Evolutionary conservation across 2,797 vertebrate genomes (phyloP), one percentile per base, ranked within the genome.

Genomic region (Microchirus variegatus): DNA sequence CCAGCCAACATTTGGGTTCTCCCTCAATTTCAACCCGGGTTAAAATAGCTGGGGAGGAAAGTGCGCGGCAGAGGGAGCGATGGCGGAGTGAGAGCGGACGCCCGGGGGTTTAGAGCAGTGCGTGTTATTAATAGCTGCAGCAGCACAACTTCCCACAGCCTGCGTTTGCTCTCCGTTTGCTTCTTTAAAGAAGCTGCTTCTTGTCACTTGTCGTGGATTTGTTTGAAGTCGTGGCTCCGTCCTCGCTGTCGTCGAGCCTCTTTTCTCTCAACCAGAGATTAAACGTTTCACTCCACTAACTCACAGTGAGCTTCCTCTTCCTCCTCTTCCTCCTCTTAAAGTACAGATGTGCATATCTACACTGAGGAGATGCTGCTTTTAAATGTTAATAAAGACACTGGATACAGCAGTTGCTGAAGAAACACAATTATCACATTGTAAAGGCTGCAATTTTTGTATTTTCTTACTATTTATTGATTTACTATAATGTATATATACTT

Each of bases 121-220:
- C 94, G 90, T 93, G 92, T 94, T 95, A 94, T 95, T 94, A 96
- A 95, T 95, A 96, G 93, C 94, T 94, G 62, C 62, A 93, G 62
- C 62, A 93, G 93, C 93, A 94, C 59, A 74, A 94, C 93, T 93
- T 94, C 90, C 91, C 92, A 93, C 90, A 42, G 62, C 91, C 92
- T 89, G 92, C 8, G 13, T 42, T 10, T 85, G 91, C 85, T 51
- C 53, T 42, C 16, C 26, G 26, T n/a, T n/a, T n/a, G n/a, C n/a
- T n/a, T n/a, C n/a, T n/a, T n/a, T 87, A 95, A 96, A 95, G 5
- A 22, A 22, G 93, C 94, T 93, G 91, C 89, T 87, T 91, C 92
- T 90, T 85, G 72, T 93, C 92, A 90, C 91, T 93, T 90, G 88
- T 83, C 80, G 91, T 91, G 91, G 83, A 94, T 95, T 92, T 93